Percentiles rank a stretch among this genome's conserved stretches.
phyloP scores from a whole-genome alignment of 2,888 invertebrate species.

The Nemapogon koenigi region DNA sequence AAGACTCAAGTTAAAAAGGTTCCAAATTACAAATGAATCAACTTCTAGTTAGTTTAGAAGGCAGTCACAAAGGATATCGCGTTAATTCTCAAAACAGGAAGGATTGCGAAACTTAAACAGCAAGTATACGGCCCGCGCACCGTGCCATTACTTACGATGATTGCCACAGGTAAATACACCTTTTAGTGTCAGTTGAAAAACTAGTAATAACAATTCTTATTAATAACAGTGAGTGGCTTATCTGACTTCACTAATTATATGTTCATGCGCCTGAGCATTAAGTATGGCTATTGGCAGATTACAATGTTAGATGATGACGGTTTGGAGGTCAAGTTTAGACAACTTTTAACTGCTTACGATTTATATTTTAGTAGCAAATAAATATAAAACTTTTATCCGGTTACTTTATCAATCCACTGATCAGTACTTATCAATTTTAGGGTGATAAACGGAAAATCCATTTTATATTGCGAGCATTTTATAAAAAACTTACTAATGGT shows the following conservation, averaged over 20 bases:
- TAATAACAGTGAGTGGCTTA: conserved; percentile 5
- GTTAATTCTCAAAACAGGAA: conserved; percentile 8
- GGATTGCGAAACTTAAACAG: conserved; percentile 7
- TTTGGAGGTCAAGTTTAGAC: conserved; percentile 3
- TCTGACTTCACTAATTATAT: conserved; percentile 2
- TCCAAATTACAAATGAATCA: no score
- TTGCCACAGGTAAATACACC: conserved; percentile 5
- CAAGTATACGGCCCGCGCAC: conserved; percentile 1
- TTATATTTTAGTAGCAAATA: no score
- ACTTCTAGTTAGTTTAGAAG: no score
- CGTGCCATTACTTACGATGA: conserved; percentile 6
- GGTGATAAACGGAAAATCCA: no score
- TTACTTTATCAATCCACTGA: no score
- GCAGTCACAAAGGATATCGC: conserved; percentile 9
- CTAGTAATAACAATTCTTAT: conserved; percentile 4
- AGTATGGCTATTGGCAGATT: neutral
- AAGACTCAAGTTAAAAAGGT: no score
- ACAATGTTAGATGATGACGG: neutral
- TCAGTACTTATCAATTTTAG: no score
- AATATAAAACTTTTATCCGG: no score
- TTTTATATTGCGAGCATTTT: no score
- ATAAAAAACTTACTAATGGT: no score
- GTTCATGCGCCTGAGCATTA: neutral
- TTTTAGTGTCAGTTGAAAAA: conserved; percentile 7
- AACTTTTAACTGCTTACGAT: no score